Evolutionary conservation across 1,140 invertebrate genomes (phyloP).

Genomic region (Diabrotica undecimpunctata): DNA sequence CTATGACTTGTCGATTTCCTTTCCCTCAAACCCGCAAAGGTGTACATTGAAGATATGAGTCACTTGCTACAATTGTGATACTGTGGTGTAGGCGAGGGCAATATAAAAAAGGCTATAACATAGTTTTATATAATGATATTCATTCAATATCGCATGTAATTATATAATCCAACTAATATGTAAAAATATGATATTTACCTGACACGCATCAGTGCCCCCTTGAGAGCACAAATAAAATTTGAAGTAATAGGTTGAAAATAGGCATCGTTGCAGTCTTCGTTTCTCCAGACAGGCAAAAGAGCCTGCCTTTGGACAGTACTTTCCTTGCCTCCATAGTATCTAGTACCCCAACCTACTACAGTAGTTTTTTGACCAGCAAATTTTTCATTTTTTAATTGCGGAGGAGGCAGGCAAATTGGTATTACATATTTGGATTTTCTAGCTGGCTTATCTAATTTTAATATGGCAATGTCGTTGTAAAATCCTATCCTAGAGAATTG

Average conservation of each 20-base stretch:
- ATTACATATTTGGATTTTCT: slow-evolving; percentile 79
- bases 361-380: slow-evolving; percentile 73
- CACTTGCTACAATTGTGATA: no score
- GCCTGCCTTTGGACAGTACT: slow-evolving; percentile 80
- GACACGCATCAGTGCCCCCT: slow-evolving; percentile 89
- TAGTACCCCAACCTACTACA: slow-evolving; percentile 90
- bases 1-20: no score
- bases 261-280: slow-evolving; percentile 83
- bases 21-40: no score
- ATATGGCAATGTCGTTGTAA: slow-evolving; percentile 87
- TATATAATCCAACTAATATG: neutral
- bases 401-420: slow-evolving; percentile 78
- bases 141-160: no score
- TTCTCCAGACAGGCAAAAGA: slow-evolving; percentile 83
- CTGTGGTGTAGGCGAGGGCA: no score
- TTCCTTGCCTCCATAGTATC: slow-evolving; percentile 80
- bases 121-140: no score
- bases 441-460: slow-evolving; percentile 70
- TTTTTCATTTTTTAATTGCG: slow-evolving; percentile 52
- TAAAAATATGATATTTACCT: slow-evolving; percentile 54
- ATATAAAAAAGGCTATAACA: no score
- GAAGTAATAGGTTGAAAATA: slow-evolving; percentile 90
- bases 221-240: slow-evolving; percentile 88
- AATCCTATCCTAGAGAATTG: slow-evolving; percentile 81
- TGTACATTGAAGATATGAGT: no score